Evolutionary conservation across 2,888 invertebrate species (phyloP).

Genomic region (Pycnomerus fuliginosus): DNA sequence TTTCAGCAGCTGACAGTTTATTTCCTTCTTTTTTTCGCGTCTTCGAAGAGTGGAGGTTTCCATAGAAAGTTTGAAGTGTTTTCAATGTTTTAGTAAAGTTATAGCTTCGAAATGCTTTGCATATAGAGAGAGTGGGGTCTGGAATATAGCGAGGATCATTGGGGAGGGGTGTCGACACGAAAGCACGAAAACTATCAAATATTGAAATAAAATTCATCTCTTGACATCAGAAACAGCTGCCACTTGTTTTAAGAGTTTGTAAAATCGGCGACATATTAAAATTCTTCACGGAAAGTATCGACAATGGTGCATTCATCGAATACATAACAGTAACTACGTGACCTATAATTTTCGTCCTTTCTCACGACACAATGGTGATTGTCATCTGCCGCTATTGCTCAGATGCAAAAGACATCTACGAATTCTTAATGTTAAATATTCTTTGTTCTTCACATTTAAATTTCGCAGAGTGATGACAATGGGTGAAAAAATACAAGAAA

Average conservation of each 20-base stretch:
- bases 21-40: constrained; percentile 57
- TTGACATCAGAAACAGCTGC: constrained; percentile 54
- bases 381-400: constrained; percentile 7
- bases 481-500: too few species aligned
- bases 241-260: constrained; percentile 56
- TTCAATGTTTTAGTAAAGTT: constrained; percentile 53
- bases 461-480: too few species aligned
- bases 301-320: constrained; percentile 36
- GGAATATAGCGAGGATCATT: constrained; percentile 32
- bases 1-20: constrained; percentile 63
- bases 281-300: constrained; percentile 45
- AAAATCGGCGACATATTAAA: constrained; percentile 55
- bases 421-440: too few species aligned
- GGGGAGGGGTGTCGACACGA: constrained; percentile 40
- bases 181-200: constrained; percentile 55
- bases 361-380: constrained; percentile 15
- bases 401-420: too few species aligned
- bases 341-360: constrained; percentile 21
- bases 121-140: constrained; percentile 48
- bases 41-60: constrained; percentile 29
- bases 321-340: constrained; percentile 29
- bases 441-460: too few species aligned
- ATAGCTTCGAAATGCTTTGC: constrained; percentile 53
- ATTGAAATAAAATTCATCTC: constrained; percentile 58
- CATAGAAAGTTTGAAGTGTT: constrained; percentile 51